Base-by-base conservation (phyloP, 2,888 invertebrate species). In the Eustalomyia histrio region DNA sequence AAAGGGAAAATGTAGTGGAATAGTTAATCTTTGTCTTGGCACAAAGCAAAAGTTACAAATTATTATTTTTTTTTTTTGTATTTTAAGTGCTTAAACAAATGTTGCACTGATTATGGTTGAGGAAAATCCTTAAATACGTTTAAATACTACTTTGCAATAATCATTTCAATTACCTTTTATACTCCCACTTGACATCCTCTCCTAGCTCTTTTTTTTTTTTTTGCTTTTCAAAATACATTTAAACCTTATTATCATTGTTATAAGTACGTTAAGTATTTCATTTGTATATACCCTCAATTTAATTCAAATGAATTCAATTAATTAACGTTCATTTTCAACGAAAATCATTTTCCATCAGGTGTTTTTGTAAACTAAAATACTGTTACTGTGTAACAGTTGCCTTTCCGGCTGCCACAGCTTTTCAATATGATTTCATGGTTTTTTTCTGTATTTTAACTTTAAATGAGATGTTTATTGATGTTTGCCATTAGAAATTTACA, bases 221-320 rank as follows among this genome's bases (percentile, higher is more conserved):
- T 29, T 29, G 29, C 29, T 29, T 7, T 29, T 29, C 29, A 29
- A 6, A 29, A 29, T 29, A 29, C 29, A 29, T 7, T 3, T 43
- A 16, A n/a, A n/a, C 8, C 35, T 24, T 33, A 69, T 50, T 24
- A 61, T 61, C 39, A 71, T 65, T 75, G 71, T 61, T 57, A 39
- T 39, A 39, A 12, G 39, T 14, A 39, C 39, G 39, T 39, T 39
- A 14, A 29, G 29, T 7, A 29, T 29, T 29, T 29, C 6, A 29
- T 29, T 39, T 14, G 39, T 12, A 14, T 7, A 14, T 39, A 0
- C 12, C 14, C 14, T 12, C 14, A 5, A 61, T 61, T 74, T 74
- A 71, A 81, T 81, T 74, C 81, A 81, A 74, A 78, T 74, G 74
- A 78, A 81, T 81, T 81, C 74, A 81, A 81, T 81, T 81, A 81